Base-by-base conservation (phyloP, 1,140 invertebrate genomes). In the Calosoma granatense region DNA sequence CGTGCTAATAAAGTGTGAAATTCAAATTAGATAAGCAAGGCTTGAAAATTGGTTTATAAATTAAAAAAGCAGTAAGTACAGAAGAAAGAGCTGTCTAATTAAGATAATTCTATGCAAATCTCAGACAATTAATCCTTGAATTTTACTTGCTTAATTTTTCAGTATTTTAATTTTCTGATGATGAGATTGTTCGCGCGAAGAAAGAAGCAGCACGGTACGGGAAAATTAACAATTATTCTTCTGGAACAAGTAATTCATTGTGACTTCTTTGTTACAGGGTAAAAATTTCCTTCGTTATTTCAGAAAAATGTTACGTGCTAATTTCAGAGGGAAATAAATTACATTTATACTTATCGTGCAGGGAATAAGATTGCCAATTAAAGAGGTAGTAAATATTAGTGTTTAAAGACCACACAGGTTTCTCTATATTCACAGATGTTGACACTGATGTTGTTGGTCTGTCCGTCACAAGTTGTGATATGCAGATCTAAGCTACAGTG, bases 21-120 rank as follows among this genome's bases (percentile, higher is more conserved):
- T 47, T 47, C 17, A 47, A 47, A 47, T 47, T 47, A 47, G 6
- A 17, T 12, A 47, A 3, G 41, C 17, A 47, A 17, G 41, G 17
- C 9, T 47, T 12, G 6, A 17, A 47, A 47, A 47, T 47, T 47
- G 41, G 41, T 47, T 12, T 47, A 47, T 47, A 47, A 47, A 47
- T 47, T 47, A 47, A 47, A 47, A 47, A 47, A 9, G 41, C 15
- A 9, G 17, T 47, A 47, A 4, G 41, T 47, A 47, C 41, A 47
- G 41, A 47, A 47, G 41, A 47, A 9, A 17, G 41, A 47, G 17
- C 17, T 36, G 43, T 15, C 56, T 56, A 62, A 62, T 62, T 60
- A 60, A 60, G 56, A 60, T 60, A 58, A 62, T 59, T 58, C 60
- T 51, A 61, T 63, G 61, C 56, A 63, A 63, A 63, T 63, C 60